Evolutionary conservation across 2,797 vertebrate genomes (phyloP).

Genomic region (Rhabdomys pumilio): DNA sequence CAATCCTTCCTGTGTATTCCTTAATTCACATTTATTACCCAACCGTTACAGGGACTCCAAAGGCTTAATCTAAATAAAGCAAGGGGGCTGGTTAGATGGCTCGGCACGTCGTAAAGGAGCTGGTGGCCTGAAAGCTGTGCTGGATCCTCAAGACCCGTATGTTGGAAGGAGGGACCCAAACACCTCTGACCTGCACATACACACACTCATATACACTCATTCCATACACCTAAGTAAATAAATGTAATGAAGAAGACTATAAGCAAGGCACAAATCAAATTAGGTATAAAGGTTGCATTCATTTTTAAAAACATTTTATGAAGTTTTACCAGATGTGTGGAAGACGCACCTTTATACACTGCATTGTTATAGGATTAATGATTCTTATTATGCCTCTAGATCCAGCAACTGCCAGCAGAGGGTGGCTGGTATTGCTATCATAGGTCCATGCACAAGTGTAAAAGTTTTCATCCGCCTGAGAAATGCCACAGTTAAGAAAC

Average conservation of each 20-base stretch:
- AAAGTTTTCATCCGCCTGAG: constrained; percentile 98
- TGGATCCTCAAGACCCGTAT: neutral
- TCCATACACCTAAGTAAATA: neutral
- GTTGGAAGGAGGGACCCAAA: neutral
- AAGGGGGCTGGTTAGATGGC: neutral
- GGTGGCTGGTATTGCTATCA: constrained; percentile 98
- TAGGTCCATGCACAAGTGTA: constrained; percentile 99
- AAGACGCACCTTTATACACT: constrained; percentile 97
- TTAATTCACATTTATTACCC: constrained; percentile 26
- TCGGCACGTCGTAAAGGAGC: neutral
- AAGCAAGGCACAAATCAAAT: constrained; percentile 57
- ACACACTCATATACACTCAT: neutral
- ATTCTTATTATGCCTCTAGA: constrained; percentile 98
- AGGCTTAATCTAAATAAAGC: neutral
- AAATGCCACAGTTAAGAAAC: constrained; percentile 87
- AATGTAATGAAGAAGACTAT: neutral
- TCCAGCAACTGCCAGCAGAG: constrained; percentile 97
- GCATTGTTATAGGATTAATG: constrained; percentile 99
- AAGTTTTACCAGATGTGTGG: neutral
- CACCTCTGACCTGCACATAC: neutral
- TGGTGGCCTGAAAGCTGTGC: neutral
- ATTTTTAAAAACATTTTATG: constrained; percentile 63
- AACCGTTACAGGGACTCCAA: constrained; percentile 44
- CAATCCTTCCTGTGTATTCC: neutral
- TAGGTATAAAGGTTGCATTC: neutral